Base-by-base conservation (phyloP, 2,888 invertebrate genomes). In the Euproctis similis region DNA sequence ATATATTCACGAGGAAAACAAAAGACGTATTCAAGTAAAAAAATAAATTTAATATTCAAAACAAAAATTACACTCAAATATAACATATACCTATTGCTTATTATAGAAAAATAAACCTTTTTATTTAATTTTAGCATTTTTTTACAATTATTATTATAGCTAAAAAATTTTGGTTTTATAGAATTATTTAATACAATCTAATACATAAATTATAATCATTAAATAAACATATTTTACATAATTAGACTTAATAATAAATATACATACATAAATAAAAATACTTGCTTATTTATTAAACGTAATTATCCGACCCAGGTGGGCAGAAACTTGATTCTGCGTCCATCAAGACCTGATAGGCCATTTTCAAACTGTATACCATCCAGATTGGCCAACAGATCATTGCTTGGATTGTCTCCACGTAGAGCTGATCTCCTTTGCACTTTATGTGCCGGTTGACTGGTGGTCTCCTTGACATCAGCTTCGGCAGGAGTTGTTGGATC, bases 251-350 rank as follows among this genome's bases (percentile, higher is more conserved):
- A 9, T 22, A 22, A 10, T 11, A 7, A 9, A 4, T n/a, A n/a
- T n/a, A n/a, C 10, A 11, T 11, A 21, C 9, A 21, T 4, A 11
- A 7, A 19, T n/a, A 19, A 19, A n/a, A 3, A 8, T 8, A 19
- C 19, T 3, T 21, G 11, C 21, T 8, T 25, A 25, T 14, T 8
- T 16, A n/a, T n/a, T n/a, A n/a, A n/a, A n/a, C 2, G 7, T 31
- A 27, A 27, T 67, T 67, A 76, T 26, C 82, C 84, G 20, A 67
- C 57, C 75, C 76, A 84, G 4, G 80, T 63, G 2, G 84, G 84
- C 6, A 84, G 57, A 33, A 78, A 73, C 50, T 76, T 82, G 22
- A 84, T 82, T 51, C 76, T 75, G 32, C 84, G 64, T 4, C 75
- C 75, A 21, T 58, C 75, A 1, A 81, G 32, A 34, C 67, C 63